Base-by-base conservation (phyloP, 2,888 invertebrate species). In the Zonitis immaculata region DNA sequence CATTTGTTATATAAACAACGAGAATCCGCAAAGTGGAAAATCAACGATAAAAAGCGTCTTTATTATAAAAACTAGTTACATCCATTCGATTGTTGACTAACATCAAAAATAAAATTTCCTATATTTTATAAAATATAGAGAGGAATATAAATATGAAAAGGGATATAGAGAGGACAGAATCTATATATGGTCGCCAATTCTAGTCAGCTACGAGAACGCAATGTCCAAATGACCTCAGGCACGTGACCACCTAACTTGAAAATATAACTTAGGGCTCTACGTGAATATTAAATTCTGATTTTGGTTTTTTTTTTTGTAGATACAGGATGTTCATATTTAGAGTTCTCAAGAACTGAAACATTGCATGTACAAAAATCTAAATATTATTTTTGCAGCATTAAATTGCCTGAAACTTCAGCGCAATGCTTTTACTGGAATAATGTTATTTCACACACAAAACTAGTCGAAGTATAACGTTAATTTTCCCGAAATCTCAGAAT, bases 231-330 rank as follows among this genome's bases (percentile, higher is more conserved):
- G 61, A 57, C 60, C 54, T 55, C 56, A 58, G 59, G 62, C 60
- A 62, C 62, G 62, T 62, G 62, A 62, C 59, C 59, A 59, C 57
- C 60, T 62, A 56, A 62, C 60, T 59, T 57, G 59, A 56, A 62
- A 62, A 62, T 62, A 62, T 59, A 60, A 62, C 58, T 60, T 57
- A 56, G 51, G 56, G 56, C 53, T 56, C 56, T 60, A 60, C 52
- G 47, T 56, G 60, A 62, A 62, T 62, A 60, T 62, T 58, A 60
- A 58, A 62, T 55, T 47, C 49, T n/a, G 14, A 27, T 52, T 28
- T 26, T 44, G 14, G 48, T 48, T 45, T 51, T 49, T 20, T n/a
- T 26, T 7, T 26, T 20, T 18, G 1, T 39, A 22, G 3, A 22
- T 9, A 9, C 7, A n/a, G n/a, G n/a, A n/a, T n/a, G n/a, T n/a